Conservation (phyloP, 2,797 vertebrate species). For the Salarias fasciatus region DNA sequence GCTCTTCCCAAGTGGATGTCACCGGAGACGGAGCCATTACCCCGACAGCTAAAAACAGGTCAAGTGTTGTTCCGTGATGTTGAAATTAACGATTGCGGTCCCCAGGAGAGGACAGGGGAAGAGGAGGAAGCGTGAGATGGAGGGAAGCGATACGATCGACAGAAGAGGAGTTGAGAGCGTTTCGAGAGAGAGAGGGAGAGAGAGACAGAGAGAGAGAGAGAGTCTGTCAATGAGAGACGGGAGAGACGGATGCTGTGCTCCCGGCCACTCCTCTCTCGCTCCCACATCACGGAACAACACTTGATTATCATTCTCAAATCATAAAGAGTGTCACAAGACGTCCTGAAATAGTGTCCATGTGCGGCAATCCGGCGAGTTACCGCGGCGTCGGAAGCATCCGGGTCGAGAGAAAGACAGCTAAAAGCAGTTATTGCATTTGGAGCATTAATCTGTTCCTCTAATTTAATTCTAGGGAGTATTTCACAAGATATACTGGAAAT, state of each 20-base stretch:
- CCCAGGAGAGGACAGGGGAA: conserved; percentile 36
- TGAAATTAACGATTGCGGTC: conserved; percentile 58
- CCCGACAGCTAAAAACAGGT: conserved; percentile 53
- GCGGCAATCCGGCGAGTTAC: conserved; percentile 14
- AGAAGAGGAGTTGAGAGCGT: conserved; percentile 33
- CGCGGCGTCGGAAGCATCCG: conserved; percentile 10
- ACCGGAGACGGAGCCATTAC: conserved; percentile 42
- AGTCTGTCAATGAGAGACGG: conserved; percentile 24
- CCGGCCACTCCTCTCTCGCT: conserved; percentile 23
- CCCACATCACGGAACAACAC: conserved; percentile 37
- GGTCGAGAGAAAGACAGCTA: conserved; percentile 15
- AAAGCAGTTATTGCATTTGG: background rate
- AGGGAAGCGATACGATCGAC: conserved; percentile 14
- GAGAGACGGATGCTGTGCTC: conserved; percentile 24
- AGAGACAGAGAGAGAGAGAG: conserved; percentile 41
- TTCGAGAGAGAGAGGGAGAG: conserved; percentile 43
- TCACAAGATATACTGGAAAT: too few species aligned
- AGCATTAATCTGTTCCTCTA: too few species aligned
- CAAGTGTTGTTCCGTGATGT: conserved; percentile 66
- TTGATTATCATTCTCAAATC: conserved; percentile 43
- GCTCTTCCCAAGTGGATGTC: conserved; percentile 28
- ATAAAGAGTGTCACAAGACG: conserved; percentile 37
- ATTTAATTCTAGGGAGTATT: too few species aligned
- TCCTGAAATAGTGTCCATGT: conserved; percentile 39
- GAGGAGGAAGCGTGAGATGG: background rate